Evolutionary conservation across 2,888 invertebrate genomes (phyloP).

Genomic region (Scelioninae gen. 2): DNA sequence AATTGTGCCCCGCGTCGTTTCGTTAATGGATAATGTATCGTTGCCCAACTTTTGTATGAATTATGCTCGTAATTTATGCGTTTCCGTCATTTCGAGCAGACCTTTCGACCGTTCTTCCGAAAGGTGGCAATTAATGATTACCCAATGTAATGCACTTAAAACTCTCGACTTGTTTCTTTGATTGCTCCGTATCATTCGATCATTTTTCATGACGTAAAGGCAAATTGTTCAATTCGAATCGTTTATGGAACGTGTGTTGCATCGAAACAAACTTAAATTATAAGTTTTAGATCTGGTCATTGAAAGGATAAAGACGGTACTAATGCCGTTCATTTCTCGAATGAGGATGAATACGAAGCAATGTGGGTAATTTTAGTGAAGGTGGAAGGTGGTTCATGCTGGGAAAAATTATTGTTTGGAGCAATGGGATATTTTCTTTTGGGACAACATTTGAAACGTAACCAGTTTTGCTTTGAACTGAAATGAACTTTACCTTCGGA

Average conservation of each 20-base stretch:
- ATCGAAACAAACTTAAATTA: conserved; percentile 6
- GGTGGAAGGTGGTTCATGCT: not conserved
- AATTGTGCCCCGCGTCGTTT: conserved; percentile 33
- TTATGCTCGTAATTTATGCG: conserved; percentile 37
- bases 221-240: conserved; percentile 43
- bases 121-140: conserved; percentile 55
- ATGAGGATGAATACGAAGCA: conserved; percentile 7
- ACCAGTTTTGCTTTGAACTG: too few species aligned
- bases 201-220: conserved; percentile 34
- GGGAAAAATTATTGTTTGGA: not conserved
- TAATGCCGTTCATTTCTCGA: conserved; percentile 3
- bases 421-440: not conserved
- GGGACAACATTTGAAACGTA: too few species aligned
- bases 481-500: too few species aligned
- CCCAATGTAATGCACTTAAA: conserved; percentile 40
- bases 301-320: conserved; percentile 11
- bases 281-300: conserved; percentile 5
- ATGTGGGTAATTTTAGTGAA: conserved; percentile 6
- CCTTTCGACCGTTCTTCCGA: conserved; percentile 46
- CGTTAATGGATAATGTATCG: conserved; percentile 18
- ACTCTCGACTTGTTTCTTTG: conserved; percentile 34
- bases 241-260: conserved; percentile 17
- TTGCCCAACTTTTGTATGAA: conserved; percentile 35
- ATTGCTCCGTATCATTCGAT: conserved; percentile 38
- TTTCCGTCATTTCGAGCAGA: conserved; percentile 50